Percentiles rank a stretch among this genome's conserved stretches.
These are phyloP conservation scores for Probosciger aterrimus DNA, from an alignment of 2,113 vertebrate genomes.

Conservation along the genomic window DNA sequence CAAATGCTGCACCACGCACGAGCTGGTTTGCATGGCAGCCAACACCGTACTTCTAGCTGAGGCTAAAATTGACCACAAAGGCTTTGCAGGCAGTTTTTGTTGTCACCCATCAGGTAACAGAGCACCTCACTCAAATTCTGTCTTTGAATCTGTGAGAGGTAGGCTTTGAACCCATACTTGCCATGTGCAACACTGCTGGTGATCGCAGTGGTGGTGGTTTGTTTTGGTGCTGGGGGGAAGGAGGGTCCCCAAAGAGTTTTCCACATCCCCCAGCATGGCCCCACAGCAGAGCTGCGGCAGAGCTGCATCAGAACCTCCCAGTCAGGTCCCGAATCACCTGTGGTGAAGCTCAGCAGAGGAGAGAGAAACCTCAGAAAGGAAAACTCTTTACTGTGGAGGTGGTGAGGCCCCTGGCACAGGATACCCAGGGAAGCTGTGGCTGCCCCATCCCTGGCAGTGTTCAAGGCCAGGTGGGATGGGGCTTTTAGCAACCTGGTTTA, in stretches of 20 bases:
- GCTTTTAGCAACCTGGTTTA: neutral
- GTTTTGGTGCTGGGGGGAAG: neutral
- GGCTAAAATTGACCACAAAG: neutral
- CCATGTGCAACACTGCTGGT: rapidly evolving
- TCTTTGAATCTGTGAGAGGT: neutral
- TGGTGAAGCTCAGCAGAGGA: rapidly evolving
- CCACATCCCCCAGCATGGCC: rapidly evolving
- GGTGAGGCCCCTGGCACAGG: neutral
- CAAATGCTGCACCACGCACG: neutral
- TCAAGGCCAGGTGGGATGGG: neutral
- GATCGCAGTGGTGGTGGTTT: neutral
- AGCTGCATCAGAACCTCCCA: neutral
- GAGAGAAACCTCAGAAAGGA: neutral
- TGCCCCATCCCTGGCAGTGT: neutral
- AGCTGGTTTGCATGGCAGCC: neutral
- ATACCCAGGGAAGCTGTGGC: neutral
- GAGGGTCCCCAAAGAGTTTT: neutral
- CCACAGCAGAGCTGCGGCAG: too few species aligned
- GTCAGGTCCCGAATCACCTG: rapidly evolving
- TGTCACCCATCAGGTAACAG: neutral
- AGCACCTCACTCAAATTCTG: rapidly evolving
- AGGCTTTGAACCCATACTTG: neutral
- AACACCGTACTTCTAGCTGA: rapidly evolving
- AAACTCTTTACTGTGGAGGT: neutral
- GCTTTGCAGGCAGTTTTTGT: neutral